Evolutionary conservation across 1,140 invertebrate species (phyloP).

Genomic region (Hylyphantes graminicola): DNA sequence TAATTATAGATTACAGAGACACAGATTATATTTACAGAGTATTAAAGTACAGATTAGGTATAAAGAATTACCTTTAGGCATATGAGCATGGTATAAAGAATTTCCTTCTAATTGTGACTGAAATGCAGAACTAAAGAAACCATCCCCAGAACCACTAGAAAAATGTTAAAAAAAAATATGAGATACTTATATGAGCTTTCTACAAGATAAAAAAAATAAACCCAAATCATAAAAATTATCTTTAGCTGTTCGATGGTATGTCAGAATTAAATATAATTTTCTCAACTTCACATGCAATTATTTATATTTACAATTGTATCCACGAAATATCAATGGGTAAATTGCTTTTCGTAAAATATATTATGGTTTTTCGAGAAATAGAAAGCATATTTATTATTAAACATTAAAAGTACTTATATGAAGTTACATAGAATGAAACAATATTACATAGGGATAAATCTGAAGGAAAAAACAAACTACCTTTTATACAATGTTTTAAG

Average conservation of each 20-base stretch:
- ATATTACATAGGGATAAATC: background rate
- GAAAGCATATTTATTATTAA: no score
- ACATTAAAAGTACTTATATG: no score
- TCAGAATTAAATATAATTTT: background rate
- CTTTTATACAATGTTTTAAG: constrained; percentile 87
- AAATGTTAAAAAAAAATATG: constrained; percentile 5
- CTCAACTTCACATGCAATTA: background rate
- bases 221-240: no score
- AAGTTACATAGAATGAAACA: no score
- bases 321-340: no score
- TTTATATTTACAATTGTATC: no score
- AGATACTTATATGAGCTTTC: background rate
- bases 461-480: constrained; percentile 69
- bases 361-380: no score
- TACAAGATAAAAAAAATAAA: no score
- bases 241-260: background rate
- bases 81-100: constrained; percentile 93
- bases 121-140: constrained; percentile 96
- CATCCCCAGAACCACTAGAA: constrained; percentile 91
- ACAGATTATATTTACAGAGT: background rate
- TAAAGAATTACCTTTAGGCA: constrained; percentile 75
- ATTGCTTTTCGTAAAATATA: no score
- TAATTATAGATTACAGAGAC: no score
- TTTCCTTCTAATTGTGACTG: constrained; percentile 95
- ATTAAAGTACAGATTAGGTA: background rate